Percentiles rank a stretch among this genome's conserved stretches.
Conservation (phyloP, 2,113 vertebrate species). For the Arvicanthis niloticus region DNA sequence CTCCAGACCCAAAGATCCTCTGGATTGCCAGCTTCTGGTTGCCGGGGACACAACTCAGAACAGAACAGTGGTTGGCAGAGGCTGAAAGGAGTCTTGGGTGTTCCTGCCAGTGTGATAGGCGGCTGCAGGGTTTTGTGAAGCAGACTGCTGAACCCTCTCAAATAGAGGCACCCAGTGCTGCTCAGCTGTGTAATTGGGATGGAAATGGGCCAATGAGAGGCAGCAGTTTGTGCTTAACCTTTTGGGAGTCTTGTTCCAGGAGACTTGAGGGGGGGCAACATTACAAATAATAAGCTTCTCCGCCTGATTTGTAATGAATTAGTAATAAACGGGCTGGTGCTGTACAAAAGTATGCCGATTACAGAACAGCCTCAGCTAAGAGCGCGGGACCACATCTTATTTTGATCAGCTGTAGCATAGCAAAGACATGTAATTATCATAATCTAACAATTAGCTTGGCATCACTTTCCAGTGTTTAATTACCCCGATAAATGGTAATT, state of each 20-base stretch:
- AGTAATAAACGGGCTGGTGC: conserved; percentile 89
- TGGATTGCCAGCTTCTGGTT: conserved; percentile 53
- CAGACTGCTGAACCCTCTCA: conserved; percentile 89
- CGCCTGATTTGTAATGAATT: conserved; percentile 92
- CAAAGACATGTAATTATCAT: conserved; percentile 95
- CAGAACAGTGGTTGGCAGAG: conserved; percentile 69
- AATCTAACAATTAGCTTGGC: conserved; percentile 96
- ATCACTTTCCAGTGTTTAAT: conserved; percentile 95
- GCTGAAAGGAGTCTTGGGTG: conserved; percentile 45
- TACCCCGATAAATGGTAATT: conserved; percentile 91
- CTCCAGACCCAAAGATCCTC: conserved; percentile 40
- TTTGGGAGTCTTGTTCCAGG: conserved; percentile 87
- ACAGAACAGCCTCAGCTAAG: conserved; percentile 85
- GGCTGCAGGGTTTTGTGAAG: conserved; percentile 85
- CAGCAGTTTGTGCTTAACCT: conserved; percentile 87
- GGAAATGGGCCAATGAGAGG: conserved; percentile 92
- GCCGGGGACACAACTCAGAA: conserved; percentile 63
- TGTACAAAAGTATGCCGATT: conserved; percentile 83
- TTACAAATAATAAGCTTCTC: conserved; percentile 88
- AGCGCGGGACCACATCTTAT: conserved; percentile 90
- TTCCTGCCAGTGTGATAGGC: conserved; percentile 73
- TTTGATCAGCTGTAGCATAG: conserved; percentile 93
- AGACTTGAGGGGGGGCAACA: conserved; percentile 76
- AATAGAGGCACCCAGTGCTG: conserved; percentile 88
- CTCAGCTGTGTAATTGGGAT: conserved; percentile 95